Evolutionary conservation across 2,113 vertebrate genomes (phyloP).

Genomic region (Cyphomyrus plagiostoma): DNA sequence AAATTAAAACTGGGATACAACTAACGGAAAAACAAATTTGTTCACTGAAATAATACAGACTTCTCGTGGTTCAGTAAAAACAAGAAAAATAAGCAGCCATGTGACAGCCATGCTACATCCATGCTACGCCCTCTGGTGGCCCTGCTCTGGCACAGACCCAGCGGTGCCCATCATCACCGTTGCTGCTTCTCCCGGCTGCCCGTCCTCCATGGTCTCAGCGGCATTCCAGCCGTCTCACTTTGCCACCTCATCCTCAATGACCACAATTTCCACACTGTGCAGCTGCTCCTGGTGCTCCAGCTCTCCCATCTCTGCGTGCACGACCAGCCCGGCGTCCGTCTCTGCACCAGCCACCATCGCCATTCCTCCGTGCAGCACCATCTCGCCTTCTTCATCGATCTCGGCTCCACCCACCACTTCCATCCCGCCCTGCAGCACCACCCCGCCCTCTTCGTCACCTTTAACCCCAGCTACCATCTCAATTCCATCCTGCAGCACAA

Average conservation of each 20-base stretch:
- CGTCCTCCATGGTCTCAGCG: not conserved
- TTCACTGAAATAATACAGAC: not conserved
- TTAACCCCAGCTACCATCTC: slow-evolving; percentile 51
- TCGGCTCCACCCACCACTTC: slow-evolving; percentile 39
- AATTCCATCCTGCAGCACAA: slow-evolving; percentile 62
- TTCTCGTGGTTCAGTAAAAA: not conserved
- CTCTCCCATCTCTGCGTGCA: not conserved
- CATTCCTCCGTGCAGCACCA: slow-evolving; percentile 62
- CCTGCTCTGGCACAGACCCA: not conserved
- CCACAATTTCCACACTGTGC: slow-evolving; percentile 72
- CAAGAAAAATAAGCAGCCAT: not conserved
- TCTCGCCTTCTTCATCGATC: slow-evolving; percentile 58
- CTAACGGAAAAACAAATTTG: not conserved
- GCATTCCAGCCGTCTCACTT: not conserved
- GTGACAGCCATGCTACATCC: not conserved
- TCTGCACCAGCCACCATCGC: slow-evolving; percentile 37
- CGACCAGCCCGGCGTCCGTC: not conserved
- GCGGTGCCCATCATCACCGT: not conserved
- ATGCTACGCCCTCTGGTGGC: not conserved
- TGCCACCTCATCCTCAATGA: slow-evolving; percentile 57
- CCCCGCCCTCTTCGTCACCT: slow-evolving; percentile 59
- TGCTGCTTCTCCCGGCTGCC: not conserved
- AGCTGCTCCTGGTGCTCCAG: slow-evolving; percentile 66
- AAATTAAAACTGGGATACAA: not conserved
- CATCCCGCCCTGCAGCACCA: slow-evolving; percentile 62